Conservation (phyloP, 1,140 invertebrate genomes). For the Drosophila aff. region DNA sequence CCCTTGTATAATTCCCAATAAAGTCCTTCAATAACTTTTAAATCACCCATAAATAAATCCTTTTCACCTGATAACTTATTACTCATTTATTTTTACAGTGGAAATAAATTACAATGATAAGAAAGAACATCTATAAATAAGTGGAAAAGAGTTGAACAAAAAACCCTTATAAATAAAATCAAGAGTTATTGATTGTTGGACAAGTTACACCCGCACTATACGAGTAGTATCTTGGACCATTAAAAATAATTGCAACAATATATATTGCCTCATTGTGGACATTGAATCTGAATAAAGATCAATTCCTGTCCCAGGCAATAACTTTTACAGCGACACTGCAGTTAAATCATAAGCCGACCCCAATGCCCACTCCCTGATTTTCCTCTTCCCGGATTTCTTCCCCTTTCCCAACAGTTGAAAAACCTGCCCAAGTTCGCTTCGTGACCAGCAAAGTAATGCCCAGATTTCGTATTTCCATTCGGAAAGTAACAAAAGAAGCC, state of each 20-base stretch:
- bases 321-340: conserved; percentile 57
- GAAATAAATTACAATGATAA: conserved; percentile 7
- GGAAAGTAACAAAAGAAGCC: conserved; percentile 68
- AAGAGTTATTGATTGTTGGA: conserved; percentile 28
- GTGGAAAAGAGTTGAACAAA: no score
- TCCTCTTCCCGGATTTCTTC: not conserved
- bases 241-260: conserved; percentile 46
- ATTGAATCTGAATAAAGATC: conserved; percentile 49
- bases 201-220: conserved; percentile 23
- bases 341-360: conserved; percentile 64
- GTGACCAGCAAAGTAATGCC: conserved; percentile 80
- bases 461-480: conserved; percentile 75
- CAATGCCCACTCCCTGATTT: conserved; percentile 35
- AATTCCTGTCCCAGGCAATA: conserved; percentile 47
- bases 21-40: not conserved
- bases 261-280: conserved; percentile 31
- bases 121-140: conserved; percentile 1
- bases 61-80: not conserved
- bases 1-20: not conserved
- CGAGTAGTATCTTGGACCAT: conserved; percentile 7
- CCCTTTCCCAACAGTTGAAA: conserved; percentile 10
- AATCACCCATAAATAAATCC: not conserved
- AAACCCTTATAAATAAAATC: conserved; percentile 2
- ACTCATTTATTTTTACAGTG: not conserved
- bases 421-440: conserved; percentile 48